A percentile compares a stretch with the other conserved stretches of the same genome.
Conservation (phyloP, 2,113 vertebrate species). For the Sapajus apella region DNA sequence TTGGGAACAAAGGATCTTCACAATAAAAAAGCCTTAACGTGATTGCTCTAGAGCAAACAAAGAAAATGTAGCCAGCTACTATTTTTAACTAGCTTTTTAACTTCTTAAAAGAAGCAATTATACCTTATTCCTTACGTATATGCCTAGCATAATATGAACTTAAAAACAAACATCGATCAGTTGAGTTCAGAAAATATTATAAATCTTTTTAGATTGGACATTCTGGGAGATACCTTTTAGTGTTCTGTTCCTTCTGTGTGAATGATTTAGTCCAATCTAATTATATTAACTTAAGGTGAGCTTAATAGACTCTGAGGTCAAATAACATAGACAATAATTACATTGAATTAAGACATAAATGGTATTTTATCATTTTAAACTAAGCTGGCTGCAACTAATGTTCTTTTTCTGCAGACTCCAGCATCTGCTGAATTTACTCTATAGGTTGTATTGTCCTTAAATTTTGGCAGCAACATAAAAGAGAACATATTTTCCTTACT, state of each 20-base stretch:
- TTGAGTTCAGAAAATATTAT: background rate
- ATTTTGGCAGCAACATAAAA: conserved; percentile 75
- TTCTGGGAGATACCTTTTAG: background rate
- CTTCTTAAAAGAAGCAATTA: background rate
- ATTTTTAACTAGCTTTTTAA: background rate
- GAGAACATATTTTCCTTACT: conserved; percentile 75
- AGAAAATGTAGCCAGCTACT: background rate
- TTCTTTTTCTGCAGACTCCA: conserved; percentile 4
- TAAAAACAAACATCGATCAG: background rate
- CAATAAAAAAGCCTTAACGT: conserved; percentile 31
- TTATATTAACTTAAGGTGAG: background rate
- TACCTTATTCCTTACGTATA: background rate
- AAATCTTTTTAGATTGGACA: background rate
- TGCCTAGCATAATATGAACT: background rate
- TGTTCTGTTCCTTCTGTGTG: background rate
- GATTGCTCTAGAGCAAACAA: background rate
- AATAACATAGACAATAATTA: conserved; percentile 3
- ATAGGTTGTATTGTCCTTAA: conserved; percentile 65
- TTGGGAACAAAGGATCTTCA: background rate
- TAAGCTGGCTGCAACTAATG: background rate
- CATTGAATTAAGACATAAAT: conserved; percentile 29
- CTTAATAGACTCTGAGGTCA: background rate
- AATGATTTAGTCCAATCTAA: conserved; percentile 20
- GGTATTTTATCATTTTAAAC: conserved; percentile 49
- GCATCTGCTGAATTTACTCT: conserved; percentile 74